phyloP scores from a whole-genome alignment of 2,797 vertebrate species.

The Trematomus bernacchii region DNA sequence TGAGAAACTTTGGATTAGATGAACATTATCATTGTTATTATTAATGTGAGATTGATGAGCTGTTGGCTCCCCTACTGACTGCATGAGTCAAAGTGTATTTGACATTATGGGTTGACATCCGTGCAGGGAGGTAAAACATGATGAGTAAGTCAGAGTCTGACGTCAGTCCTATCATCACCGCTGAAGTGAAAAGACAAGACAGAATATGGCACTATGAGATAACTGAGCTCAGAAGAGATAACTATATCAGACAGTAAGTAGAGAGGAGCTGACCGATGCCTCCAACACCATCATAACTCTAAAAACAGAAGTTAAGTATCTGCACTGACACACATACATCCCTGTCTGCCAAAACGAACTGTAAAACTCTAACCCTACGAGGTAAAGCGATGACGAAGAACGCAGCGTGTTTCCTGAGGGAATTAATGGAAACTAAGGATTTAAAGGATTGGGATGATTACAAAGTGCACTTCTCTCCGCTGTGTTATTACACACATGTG shows the following conservation, averaged over 20 bases:
- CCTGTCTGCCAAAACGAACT: constrained; percentile 35
- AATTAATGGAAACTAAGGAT: constrained; percentile 47
- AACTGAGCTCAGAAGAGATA: neutral
- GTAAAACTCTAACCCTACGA: constrained; percentile 32
- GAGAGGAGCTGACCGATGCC: neutral
- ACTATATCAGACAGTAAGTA: neutral
- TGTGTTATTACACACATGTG: constrained; percentile 59
- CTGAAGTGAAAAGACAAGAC: constrained; percentile 4
- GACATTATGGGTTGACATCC: neutral
- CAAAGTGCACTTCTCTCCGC: constrained; percentile 20
- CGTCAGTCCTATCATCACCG: neutral
- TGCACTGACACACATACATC: neutral
- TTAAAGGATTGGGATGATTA: constrained; percentile 44
- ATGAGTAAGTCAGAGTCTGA: constrained; percentile 30
- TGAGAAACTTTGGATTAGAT: neutral
- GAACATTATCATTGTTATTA: neutral
- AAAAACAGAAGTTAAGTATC: constrained; percentile 21
- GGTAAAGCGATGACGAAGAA: constrained; percentile 28
- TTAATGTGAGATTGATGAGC: neutral
- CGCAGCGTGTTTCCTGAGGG: constrained; percentile 24
- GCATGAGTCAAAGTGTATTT: constrained; percentile 16
- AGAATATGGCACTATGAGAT: neutral
- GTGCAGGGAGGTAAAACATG: neutral
- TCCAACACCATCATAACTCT: constrained; percentile 10
- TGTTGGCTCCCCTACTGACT: neutral